Evolutionary conservation across 2,797 vertebrate genomes (phyloP), one percentile per base, ranked within the genome.

Genomic region (Fratercula arctica): DNA sequence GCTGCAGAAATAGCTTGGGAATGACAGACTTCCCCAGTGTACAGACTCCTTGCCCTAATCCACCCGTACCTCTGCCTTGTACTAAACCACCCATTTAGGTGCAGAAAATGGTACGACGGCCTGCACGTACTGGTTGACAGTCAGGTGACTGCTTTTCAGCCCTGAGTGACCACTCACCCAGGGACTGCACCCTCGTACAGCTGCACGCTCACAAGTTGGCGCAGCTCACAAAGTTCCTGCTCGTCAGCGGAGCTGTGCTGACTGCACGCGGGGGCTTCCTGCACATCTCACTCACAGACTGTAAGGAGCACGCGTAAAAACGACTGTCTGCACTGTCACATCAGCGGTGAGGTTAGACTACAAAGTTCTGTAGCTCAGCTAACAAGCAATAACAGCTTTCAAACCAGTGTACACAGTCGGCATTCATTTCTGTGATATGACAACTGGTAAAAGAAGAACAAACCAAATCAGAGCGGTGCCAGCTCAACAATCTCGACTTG

Each of bases 331-430:
- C 69, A 6, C 60, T 26, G 54, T 17, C 84, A 41, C 60, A 29
- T 29, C 43, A 79, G 68, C 12, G 1, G 75, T 20, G 16, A 59
- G 54, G 43, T 61, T 8, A 31, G 41, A 37, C 48, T 64, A 54
- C 61, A 53, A 24, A 18, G 57, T 0, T 50, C 43, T 18, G 26
- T 5, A 77, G 87, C 90, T 83, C 82, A 74, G 92, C 56, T 61
- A 31, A 77, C 68, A 19, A 59, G 85, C 75, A 57, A 6, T 4
- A 18, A 51, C 2, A 6, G 70, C 75, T 57, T 61, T 66, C 82
- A 80, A n/a, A 25, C 33, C 6, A 1, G 45, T 4, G 17, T 4
- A 37, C 23, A 2, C 37, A 24, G 29, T 3, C 1, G 0, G 56
- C 57, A 28, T 43, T 75, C 41, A 15, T 11, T 72, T n/a, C 53